These are phyloP conservation scores for Halcyon malimbica DNA, from an alignment of 2,113 vertebrate genomes.

Conservation along the genomic window DNA sequence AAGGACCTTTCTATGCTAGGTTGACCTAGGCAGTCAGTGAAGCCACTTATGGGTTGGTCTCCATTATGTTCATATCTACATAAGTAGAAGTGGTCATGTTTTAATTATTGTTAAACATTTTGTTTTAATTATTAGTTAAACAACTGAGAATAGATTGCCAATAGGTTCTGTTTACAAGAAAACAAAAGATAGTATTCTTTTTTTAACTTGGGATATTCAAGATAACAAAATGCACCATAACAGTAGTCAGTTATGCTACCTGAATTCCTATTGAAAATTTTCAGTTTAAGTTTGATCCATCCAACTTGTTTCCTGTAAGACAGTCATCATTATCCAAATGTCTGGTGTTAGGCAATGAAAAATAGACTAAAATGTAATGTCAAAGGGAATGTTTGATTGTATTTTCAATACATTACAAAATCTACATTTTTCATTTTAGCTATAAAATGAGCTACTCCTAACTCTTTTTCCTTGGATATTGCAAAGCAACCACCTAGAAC, in stretches of 20 bases:
- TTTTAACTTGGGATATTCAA: neutral
- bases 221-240: neutral
- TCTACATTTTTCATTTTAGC: neutral
- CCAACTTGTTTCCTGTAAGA: neutral
- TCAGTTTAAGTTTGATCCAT: neutral
- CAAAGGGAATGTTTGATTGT: neutral
- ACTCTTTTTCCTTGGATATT: neutral
- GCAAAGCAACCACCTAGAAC: slow-evolving; percentile 29
- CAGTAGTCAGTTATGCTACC: neutral
- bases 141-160: neutral
- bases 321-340: neutral
- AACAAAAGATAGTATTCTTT: accelerated
- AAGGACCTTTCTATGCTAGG: neutral
- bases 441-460: neutral
- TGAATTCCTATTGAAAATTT: neutral
- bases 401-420: neutral
- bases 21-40: neutral
- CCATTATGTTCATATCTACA: neutral
- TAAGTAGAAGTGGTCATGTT: neutral
- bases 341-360: neutral
- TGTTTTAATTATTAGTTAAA: neutral
- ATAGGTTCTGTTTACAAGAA: neutral
- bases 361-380: neutral
- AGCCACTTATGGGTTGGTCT: neutral
- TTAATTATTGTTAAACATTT: neutral